phyloP scores from a whole-genome alignment of 2,888 invertebrate species.

The Campopleginae sp. region DNA sequence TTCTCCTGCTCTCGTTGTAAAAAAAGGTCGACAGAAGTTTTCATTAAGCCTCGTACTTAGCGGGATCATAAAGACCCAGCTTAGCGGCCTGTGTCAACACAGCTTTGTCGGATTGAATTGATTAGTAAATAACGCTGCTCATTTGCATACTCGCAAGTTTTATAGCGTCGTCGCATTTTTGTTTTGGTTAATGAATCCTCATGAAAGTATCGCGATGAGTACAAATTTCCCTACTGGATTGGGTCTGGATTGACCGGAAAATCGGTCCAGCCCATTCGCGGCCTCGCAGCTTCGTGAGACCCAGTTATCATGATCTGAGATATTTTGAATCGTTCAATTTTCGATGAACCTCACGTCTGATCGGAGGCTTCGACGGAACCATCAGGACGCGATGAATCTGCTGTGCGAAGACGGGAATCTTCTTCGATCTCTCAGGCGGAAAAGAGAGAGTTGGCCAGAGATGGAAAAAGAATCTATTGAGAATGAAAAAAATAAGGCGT shows the following conservation, averaged over 20 bases:
- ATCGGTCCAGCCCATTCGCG: no score
- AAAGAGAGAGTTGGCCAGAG: slow-evolving; percentile 6
- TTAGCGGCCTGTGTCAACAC: neutral
- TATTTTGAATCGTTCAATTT: neutral
- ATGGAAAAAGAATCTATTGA: slow-evolving; percentile 46
- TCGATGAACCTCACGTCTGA: neutral
- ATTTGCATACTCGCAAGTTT: neutral
- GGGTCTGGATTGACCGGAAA: neutral
- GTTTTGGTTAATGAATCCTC: neutral
- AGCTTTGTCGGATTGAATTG: neutral
- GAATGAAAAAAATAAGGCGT: neutral
- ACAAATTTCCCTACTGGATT: neutral
- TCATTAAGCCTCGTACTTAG: neutral
- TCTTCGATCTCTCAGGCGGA: neutral
- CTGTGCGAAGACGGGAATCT: neutral
- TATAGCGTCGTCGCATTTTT: neutral
- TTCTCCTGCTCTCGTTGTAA: neutral
- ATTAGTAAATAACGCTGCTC: neutral
- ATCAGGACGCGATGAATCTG: neutral
- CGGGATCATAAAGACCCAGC: slow-evolving; percentile 1
- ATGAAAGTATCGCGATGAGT: neutral
- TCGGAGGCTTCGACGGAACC: neutral
- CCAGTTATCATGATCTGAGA: neutral
- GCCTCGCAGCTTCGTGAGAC: neutral
- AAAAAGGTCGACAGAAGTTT: slow-evolving; percentile 4